These are phyloP conservation scores for Maniola jurtina DNA, from an alignment of 1,140 invertebrate genomes.

Conservation along the genomic window DNA sequence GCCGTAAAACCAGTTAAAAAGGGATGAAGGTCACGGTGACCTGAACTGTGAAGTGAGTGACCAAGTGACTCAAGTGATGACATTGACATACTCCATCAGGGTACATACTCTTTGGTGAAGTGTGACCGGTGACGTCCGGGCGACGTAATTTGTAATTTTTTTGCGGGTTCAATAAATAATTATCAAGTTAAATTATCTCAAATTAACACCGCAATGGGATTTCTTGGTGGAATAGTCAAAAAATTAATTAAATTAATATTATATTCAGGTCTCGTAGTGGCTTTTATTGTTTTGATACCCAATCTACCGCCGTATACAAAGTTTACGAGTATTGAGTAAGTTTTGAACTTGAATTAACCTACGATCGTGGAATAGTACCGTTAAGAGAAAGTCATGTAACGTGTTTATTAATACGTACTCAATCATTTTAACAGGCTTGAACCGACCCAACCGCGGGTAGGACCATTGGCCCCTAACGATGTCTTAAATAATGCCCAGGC, in stretches of 20 bases:
- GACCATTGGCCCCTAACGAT: slow-evolving; percentile 80
- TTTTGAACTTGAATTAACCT: slow-evolving; percentile 36
- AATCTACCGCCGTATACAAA: slow-evolving; percentile 69
- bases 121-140: too few species aligned
- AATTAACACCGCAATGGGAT: slow-evolving; percentile 45
- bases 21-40: too few species aligned
- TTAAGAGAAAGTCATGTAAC: slow-evolving; percentile 27
- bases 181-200: slow-evolving; percentile 7
- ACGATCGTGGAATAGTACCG: slow-evolving; percentile 22
- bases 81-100: too few species aligned
- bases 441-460: slow-evolving; percentile 78
- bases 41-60: too few species aligned
- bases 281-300: slow-evolving; percentile 57
- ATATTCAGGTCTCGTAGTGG: slow-evolving; percentile 43
- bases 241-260: slow-evolving; percentile 47
- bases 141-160: too few species aligned
- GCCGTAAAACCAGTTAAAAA: too few species aligned
- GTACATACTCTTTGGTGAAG: too few species aligned
- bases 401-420: slow-evolving; percentile 9
- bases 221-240: slow-evolving; percentile 52
- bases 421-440: slow-evolving; percentile 70
- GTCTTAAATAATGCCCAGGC: slow-evolving; percentile 82
- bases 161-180: neutral
- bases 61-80: too few species aligned
- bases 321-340: slow-evolving; percentile 64